phyloP scores from a whole-genome alignment of 2,888 invertebrate species.

The Capitulum mitella region DNA sequence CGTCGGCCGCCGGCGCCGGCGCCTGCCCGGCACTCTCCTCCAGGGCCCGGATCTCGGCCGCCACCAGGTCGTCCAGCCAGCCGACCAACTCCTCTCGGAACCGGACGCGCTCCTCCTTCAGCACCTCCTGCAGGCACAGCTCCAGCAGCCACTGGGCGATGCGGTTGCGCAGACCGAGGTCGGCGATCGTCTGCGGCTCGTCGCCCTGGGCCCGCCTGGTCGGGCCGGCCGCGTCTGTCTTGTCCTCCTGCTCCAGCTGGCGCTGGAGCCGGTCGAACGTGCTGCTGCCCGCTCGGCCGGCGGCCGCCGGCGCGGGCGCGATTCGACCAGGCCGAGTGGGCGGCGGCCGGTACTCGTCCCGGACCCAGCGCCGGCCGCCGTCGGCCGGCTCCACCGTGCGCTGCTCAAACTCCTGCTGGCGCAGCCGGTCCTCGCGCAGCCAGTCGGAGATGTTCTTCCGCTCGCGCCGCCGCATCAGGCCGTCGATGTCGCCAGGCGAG shows the following conservation, averaged over 20 bases:
- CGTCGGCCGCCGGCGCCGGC: slow-evolving; percentile 52
- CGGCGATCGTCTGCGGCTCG: slow-evolving; percentile 80
- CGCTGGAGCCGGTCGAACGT: slow-evolving; percentile 73
- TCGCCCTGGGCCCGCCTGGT: slow-evolving; percentile 96
- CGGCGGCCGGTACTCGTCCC: slow-evolving; percentile 78
- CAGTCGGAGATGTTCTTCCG: slow-evolving; percentile 31
- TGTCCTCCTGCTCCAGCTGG: slow-evolving; percentile 79
- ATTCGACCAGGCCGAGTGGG: background rate
- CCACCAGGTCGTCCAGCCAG: slow-evolving; percentile 80
- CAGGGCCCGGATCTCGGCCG: slow-evolving; percentile 70
- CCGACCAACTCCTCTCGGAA: slow-evolving; percentile 58
- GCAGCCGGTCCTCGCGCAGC: slow-evolving; percentile 38
- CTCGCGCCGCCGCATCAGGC: slow-evolving; percentile 42
- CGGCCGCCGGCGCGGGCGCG: too few species aligned
- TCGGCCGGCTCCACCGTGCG: slow-evolving; percentile 80
- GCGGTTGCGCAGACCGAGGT: slow-evolving; percentile 76
- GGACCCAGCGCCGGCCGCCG: slow-evolving; percentile 90
- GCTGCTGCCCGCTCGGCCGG: too few species aligned
- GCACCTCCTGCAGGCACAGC: slow-evolving; percentile 47
- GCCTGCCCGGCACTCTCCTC: slow-evolving; percentile 62
- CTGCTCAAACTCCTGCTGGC: slow-evolving; percentile 47
- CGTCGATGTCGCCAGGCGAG: background rate
- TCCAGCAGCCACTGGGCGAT: slow-evolving; percentile 75
- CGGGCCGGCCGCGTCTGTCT: slow-evolving; percentile 62
- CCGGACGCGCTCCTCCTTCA: slow-evolving; percentile 65